Conservation (phyloP, 2,113 vertebrate genomes). For the Pedionomus torquatus region DNA sequence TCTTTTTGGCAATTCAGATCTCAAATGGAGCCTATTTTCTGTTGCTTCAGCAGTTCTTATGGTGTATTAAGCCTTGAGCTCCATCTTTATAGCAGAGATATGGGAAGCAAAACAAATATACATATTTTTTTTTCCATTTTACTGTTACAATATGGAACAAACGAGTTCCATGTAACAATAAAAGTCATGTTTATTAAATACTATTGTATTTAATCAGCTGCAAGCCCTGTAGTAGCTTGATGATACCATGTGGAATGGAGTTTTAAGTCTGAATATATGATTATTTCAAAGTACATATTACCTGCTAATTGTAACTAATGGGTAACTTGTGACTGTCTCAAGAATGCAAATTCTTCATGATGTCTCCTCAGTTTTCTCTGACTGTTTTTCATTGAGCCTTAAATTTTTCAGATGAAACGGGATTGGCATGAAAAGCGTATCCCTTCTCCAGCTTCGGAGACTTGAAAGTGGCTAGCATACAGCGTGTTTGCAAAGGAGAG, state of each 20-base stretch:
- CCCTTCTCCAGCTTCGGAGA: neutral
- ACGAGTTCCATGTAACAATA: neutral
- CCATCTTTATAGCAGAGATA: neutral
- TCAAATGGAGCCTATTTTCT: neutral
- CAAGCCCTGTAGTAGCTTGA: neutral
- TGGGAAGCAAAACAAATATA: neutral
- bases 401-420: neutral
- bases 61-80: neutral
- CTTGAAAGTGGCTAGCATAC: neutral
- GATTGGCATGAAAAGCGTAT: neutral
- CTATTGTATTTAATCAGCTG: neutral
- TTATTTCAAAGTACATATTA: neutral
- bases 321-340: neutral
- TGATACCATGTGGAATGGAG: neutral
- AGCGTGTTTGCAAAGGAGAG: neutral
- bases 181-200: neutral
- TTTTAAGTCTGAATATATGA: neutral
- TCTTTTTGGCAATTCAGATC: neutral
- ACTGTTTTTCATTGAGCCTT: neutral
- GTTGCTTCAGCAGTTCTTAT: neutral
- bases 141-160: neutral
- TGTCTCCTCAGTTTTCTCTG: neutral
- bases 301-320: neutral
- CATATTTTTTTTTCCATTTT: neutral
- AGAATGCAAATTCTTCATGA: neutral